Percentiles rank a stretch among this genome's conserved stretches.
These are phyloP conservation scores for Trematomus loennbergii DNA, from an alignment of 2,113 vertebrate genomes.

Conservation along the genomic window DNA sequence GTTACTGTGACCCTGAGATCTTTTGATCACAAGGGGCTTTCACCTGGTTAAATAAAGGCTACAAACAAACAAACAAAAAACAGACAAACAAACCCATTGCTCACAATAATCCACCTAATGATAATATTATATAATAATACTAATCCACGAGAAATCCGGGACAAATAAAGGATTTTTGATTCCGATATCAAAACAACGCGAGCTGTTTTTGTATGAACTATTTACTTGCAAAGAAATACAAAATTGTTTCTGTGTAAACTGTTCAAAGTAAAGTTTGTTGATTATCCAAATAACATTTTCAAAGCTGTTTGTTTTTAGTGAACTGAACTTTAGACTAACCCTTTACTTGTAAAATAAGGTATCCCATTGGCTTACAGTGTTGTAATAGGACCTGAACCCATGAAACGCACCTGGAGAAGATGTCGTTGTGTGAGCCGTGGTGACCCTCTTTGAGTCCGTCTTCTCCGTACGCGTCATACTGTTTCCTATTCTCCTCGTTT, in stretches of 20 bases:
- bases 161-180: too few relatives aligned
- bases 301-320: not conserved
- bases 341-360: not conserved
- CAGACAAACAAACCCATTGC: too few relatives aligned
- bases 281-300: not conserved
- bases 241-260: too few relatives aligned
- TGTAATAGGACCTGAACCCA: not conserved
- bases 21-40: too few relatives aligned
- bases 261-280: not conserved
- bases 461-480: constrained; percentile 94
- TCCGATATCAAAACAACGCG: too few relatives aligned
- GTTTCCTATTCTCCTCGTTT: constrained; percentile 97
- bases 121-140: too few relatives aligned
- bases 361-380: not conserved
- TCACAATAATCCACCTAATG: not conserved
- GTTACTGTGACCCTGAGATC: not conserved
- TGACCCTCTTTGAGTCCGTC: constrained; percentile 97
- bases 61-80: too few relatives aligned
- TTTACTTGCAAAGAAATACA: not conserved
- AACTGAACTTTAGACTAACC: not conserved
- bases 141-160: too few relatives aligned
- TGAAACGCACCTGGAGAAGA: constrained; percentile 94
- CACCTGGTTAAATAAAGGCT: too few relatives aligned
- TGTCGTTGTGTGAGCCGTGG: constrained; percentile 96
- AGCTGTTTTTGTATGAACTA: not conserved